Evolutionary conservation across 2,113 vertebrate species (phyloP).

Genomic region (Chionomys nivalis): DNA sequence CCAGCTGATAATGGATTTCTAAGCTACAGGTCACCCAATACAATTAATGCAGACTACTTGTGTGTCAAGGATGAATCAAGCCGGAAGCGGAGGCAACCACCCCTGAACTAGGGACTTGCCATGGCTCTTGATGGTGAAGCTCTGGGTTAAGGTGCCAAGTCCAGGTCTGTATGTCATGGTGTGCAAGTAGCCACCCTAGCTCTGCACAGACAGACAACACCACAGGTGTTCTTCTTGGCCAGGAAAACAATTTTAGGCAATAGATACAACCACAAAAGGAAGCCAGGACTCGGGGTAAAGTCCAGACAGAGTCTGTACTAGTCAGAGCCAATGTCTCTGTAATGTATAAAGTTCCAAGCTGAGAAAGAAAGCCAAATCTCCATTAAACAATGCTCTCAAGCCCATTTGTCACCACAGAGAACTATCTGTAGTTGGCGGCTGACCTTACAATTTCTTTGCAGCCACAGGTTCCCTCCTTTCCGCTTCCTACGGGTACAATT

Average conservation of each 20-base stretch:
- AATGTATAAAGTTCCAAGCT: not conserved
- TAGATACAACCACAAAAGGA: not conserved
- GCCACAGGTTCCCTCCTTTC: constrained; percentile 37
- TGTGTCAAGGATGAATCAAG: not conserved
- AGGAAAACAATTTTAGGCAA: not conserved
- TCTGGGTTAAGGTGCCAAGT: not conserved
- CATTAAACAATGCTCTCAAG: not conserved
- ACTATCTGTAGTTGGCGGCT: constrained; percentile 26
- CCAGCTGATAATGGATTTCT: not conserved
- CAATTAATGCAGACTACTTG: not conserved
- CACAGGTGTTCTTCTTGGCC: not conserved
- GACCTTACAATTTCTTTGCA: constrained; percentile 23
- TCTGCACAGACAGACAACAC: not conserved
- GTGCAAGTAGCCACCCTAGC: not conserved
- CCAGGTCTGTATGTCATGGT: not conserved
- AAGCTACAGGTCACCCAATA: not conserved
- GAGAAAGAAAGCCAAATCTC: not conserved
- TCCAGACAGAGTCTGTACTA: not conserved
- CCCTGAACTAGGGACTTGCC: not conserved
- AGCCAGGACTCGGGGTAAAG: not conserved
- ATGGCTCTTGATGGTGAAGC: not conserved
- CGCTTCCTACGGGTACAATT: constrained; percentile 51
- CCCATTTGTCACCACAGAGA: constrained; percentile 37
- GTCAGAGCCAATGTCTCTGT: not conserved
- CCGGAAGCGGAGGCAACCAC: not conserved